These are phyloP conservation scores for Carabus problematicus DNA, from an alignment of 2,888 invertebrate species.

Conservation along the genomic window DNA sequence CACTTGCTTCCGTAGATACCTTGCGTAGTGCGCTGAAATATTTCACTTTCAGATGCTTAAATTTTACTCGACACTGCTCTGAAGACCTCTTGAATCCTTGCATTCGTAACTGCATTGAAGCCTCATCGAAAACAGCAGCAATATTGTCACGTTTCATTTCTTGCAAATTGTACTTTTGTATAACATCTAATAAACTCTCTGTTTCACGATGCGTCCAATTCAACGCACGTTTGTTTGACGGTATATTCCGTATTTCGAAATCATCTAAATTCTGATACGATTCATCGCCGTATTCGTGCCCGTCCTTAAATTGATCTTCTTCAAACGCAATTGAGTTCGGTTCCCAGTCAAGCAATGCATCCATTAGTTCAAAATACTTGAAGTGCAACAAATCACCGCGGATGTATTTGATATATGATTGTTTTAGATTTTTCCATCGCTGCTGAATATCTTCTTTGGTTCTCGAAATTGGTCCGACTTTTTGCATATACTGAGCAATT, in stretches of 20 bases:
- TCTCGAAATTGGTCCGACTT: slow-evolving; percentile 38
- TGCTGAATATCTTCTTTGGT: slow-evolving; percentile 39
- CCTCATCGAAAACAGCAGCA: slow-evolving; percentile 34
- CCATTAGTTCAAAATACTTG: slow-evolving; percentile 40
- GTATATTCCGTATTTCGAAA: slow-evolving; percentile 27
- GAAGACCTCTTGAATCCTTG: slow-evolving; percentile 43
- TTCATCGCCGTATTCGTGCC: slow-evolving; percentile 37
- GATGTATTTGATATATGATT: slow-evolving; percentile 40
- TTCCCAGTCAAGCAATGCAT: slow-evolving; percentile 37
- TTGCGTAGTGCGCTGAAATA: slow-evolving; percentile 42
- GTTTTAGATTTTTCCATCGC: slow-evolving; percentile 42
- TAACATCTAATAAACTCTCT: slow-evolving; percentile 43
- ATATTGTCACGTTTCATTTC: slow-evolving; percentile 31
- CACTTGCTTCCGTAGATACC: slow-evolving; percentile 6
- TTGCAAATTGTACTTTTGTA: slow-evolving; percentile 43
- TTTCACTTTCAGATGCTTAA: slow-evolving; percentile 44
- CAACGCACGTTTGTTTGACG: slow-evolving; percentile 31
- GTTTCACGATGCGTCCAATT: slow-evolving; percentile 45
- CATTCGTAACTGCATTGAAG: slow-evolving; percentile 42
- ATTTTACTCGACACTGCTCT: slow-evolving; percentile 45
- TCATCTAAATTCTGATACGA: slow-evolving; percentile 32
- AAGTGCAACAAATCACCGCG: slow-evolving; percentile 38
- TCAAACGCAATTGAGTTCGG: slow-evolving; percentile 44
- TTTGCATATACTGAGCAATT: slow-evolving; percentile 44
- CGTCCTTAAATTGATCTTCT: slow-evolving; percentile 42